Evolutionary conservation across 1,140 invertebrate genomes (phyloP).

Genomic region (Ctenoplectra terminalis): DNA sequence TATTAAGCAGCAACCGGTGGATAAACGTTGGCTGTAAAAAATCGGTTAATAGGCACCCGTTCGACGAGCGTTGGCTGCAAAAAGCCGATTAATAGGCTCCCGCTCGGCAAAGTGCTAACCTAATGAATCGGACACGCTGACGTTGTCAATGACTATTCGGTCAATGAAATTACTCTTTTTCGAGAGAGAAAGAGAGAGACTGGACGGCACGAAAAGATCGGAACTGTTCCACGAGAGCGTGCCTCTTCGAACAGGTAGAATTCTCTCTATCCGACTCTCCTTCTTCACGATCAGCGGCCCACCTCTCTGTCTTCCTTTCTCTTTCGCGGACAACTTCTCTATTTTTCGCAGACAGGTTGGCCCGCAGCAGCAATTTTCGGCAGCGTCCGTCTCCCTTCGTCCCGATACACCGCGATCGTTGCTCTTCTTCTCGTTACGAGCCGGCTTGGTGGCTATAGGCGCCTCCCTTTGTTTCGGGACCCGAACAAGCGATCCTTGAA

Average conservation of each 20-base stretch:
- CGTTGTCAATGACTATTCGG: conserved; percentile 48
- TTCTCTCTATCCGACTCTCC: conserved; percentile 10
- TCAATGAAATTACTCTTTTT: conserved; percentile 63
- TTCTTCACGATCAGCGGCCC: neutral
- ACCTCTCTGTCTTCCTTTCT: neutral
- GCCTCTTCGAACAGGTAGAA: conserved; percentile 61
- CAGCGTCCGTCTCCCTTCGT: conserved; percentile 22
- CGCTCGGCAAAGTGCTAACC: no score
- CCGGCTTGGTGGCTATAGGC: conserved; percentile 41
- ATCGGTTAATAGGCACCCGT: no score
- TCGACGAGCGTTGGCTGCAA: no score
- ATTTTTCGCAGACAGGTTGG: conserved; percentile 65
- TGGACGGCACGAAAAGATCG: conserved; percentile 19
- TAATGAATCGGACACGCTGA: conserved; percentile 60
- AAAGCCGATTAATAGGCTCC: no score
- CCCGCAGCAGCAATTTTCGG: conserved; percentile 60
- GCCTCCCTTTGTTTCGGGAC: conserved; percentile 61
- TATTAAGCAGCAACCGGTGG: no score
- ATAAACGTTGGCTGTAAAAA: no score
- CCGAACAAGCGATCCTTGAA: conserved; percentile 47
- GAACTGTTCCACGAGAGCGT: neutral
- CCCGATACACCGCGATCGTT: neutral
- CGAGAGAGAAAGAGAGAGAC: conserved; percentile 18
- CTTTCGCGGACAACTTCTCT: conserved; percentile 32
- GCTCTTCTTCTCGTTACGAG: conserved; percentile 30